A percentile compares a stretch with the other conserved stretches of the same genome.
Evolutionary conservation across 1,140 invertebrate genomes (phyloP).

Genomic region (Hestina assimilis): DNA sequence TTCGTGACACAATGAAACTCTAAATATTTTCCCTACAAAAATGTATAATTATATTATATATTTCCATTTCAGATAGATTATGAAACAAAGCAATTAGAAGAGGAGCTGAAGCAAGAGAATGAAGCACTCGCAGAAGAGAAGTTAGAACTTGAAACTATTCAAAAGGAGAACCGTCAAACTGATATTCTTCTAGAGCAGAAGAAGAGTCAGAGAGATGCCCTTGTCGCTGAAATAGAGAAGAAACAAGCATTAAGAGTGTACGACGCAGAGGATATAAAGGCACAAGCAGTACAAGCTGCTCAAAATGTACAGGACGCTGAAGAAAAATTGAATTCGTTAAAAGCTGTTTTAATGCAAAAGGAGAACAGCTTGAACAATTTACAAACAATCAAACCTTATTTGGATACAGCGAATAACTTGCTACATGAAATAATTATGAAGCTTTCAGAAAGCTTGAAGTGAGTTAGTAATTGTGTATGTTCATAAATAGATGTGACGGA

Average conservation of each 20-base stretch:
- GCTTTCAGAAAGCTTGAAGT: constrained; percentile 54
- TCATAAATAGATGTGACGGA: too few relatives aligned
- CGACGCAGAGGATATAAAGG: constrained; percentile 60
- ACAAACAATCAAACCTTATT: constrained; percentile 55
- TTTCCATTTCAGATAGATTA: constrained; percentile 43
- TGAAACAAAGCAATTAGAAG: constrained; percentile 53
- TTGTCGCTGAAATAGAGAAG: constrained; percentile 54
- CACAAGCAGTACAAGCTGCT: constrained; percentile 45
- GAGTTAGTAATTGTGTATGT: too few relatives aligned
- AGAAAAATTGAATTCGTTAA: constrained; percentile 44
- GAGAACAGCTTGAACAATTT: constrained; percentile 59
- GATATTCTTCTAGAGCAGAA: constrained; percentile 56
- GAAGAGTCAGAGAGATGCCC: constrained; percentile 43
- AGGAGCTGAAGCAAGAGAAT: constrained; percentile 56
- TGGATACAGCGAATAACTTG: constrained; percentile 53
- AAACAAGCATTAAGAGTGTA: constrained; percentile 55
- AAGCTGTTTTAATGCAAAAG: constrained; percentile 50
- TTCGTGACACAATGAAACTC: too few relatives aligned
- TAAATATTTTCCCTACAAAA: too few relatives aligned
- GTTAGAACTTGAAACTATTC: constrained; percentile 42
- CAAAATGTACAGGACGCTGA: constrained; percentile 56
- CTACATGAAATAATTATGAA: constrained; percentile 59
- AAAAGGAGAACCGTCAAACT: constrained; percentile 46
- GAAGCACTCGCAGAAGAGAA: constrained; percentile 42
- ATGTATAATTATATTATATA: not conserved